A percentile compares a stretch with the other conserved stretches of the same genome.
Conservation (phyloP, 2,113 vertebrate species). For the Dasypus novemcinctus region DNA sequence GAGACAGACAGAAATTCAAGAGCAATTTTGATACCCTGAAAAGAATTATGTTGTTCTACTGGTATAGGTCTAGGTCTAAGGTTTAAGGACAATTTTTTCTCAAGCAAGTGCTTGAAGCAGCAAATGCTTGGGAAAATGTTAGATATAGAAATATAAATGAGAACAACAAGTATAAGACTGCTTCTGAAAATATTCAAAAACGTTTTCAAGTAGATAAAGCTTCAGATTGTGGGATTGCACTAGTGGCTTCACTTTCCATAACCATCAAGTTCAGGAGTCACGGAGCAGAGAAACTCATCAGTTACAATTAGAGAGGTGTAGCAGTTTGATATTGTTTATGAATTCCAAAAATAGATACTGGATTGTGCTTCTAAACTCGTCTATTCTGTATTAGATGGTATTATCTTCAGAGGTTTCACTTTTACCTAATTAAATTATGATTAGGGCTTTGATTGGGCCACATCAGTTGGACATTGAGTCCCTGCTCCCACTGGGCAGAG, state of each 20-base stretch:
- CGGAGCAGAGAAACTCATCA: neutral
- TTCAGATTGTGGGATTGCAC: neutral
- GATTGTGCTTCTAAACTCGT: too few relatives aligned
- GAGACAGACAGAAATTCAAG: neutral
- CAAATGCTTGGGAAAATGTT: neutral
- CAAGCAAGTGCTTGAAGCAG: neutral
- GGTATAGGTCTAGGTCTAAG: neutral
- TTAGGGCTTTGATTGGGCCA: too few relatives aligned
- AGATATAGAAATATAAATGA: neutral
- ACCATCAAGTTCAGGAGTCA: neutral
- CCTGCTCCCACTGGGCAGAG: too few relatives aligned
- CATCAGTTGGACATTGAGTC: too few relatives aligned
- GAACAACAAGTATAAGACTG: neutral
- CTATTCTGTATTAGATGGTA: too few relatives aligned
- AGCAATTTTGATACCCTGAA: neutral
- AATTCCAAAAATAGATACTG: too few relatives aligned
- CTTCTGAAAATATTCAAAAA: neutral
- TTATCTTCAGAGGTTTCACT: too few relatives aligned
- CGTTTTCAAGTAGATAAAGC: neutral
- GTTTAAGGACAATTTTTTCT: slow-evolving; percentile 3
- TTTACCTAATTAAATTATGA: too few relatives aligned
- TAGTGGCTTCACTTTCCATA: neutral
- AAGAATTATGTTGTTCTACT: neutral
- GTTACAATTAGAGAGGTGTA: neutral
- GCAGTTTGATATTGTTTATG: too few relatives aligned